Base-by-base conservation (phyloP, 2,888 invertebrate genomes). In the Diaperis boleti region DNA sequence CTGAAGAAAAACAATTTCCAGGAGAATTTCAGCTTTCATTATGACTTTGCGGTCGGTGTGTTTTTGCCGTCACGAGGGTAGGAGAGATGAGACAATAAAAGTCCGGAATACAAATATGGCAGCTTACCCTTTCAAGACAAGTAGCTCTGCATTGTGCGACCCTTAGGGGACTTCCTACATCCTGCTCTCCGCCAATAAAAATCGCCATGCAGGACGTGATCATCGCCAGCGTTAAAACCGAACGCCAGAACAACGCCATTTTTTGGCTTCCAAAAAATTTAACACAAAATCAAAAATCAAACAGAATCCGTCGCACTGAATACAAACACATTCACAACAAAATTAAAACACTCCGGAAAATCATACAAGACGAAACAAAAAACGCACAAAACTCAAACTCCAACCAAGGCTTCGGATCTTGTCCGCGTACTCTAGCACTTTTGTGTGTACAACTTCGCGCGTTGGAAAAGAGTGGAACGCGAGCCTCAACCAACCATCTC, bases 101-200 rank as follows among this genome's bases (percentile, higher is more conserved):
- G 59, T 52, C 55, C 35, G 41, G 41, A 62, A 56, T 45, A 55
- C 64, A 70, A 69, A 67, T 60, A 69, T 67, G 68, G 62, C 60
- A 57, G 52, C 76, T 82, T 84, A 90, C 89, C 88, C 87, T 88
- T 84, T 88, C 87, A 75, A 89, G 84, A 81, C 89, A 90, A 70
- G 88, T 88, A 70, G 89, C 89, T 80, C 89, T 83, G 80, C 89
- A 90, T 75, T 89, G 89, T 72, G 89, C 89, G 71, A 89, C 89
- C 75, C 89, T 85, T 70, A 90, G 81, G 61, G 89, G 89, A 74
- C 89, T 89, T 64, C 88, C 88, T 71, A 89, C 87, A 79, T 89
- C 88, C 83, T 87, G 87, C 74, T 88, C 87, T 69, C 86, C 87
- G 50, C 80, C 81, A 72, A 80, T 77, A 70, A 82, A 81, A 74